phyloP scores from a whole-genome alignment of 2,797 vertebrate species.

The Syngnathus rostellatus region DNA sequence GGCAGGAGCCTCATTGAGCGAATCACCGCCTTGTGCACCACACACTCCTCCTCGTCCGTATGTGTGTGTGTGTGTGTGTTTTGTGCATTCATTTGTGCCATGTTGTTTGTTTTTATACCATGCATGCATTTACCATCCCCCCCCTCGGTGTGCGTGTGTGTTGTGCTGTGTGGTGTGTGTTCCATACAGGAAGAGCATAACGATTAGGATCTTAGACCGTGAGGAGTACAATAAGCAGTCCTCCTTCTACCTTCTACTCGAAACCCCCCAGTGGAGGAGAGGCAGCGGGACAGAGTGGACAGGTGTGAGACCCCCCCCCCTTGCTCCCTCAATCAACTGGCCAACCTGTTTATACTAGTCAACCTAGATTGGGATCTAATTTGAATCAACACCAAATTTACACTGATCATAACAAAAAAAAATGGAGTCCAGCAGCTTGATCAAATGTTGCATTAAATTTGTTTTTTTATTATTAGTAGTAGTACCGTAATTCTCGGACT shows the following conservation, averaged over 20 bases:
- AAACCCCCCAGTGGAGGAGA: constrained; percentile 92
- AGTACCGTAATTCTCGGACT: too few species aligned
- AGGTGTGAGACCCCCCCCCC: constrained; percentile 79
- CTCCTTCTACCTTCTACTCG: constrained; percentile 94
- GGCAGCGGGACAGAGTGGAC: constrained; percentile 80
- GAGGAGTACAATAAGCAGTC: constrained; percentile 99
- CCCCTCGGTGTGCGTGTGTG: constrained; percentile 61
- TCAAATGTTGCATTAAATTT: too few species aligned
- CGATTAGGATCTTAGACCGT: constrained; percentile 94
- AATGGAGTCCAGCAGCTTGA: too few species aligned
- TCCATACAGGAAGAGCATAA: constrained; percentile 94
- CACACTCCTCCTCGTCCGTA: constrained; percentile 3
- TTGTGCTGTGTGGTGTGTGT: constrained; percentile 69
- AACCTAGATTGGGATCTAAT: not conserved
- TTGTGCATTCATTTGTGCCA: constrained; percentile 8
- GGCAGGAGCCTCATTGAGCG: constrained; percentile 63
- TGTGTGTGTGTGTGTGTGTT: constrained; percentile 2
- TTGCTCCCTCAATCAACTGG: constrained; percentile 34
- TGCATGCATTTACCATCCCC: constrained; percentile 61
- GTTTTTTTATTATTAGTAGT: too few species aligned
- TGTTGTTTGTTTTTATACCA: constrained; percentile 37
- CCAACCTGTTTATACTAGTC: not conserved
- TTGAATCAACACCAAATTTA: not conserved
- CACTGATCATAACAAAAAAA: not conserved
- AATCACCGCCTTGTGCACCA: constrained; percentile 7